A percentile compares a stretch with the other conserved stretches of the same genome.
These are phyloP conservation scores for Zoroaster sp. DNA, from an alignment of 53 echinoderm and acorn worm species.

Conservation along the genomic window DNA sequence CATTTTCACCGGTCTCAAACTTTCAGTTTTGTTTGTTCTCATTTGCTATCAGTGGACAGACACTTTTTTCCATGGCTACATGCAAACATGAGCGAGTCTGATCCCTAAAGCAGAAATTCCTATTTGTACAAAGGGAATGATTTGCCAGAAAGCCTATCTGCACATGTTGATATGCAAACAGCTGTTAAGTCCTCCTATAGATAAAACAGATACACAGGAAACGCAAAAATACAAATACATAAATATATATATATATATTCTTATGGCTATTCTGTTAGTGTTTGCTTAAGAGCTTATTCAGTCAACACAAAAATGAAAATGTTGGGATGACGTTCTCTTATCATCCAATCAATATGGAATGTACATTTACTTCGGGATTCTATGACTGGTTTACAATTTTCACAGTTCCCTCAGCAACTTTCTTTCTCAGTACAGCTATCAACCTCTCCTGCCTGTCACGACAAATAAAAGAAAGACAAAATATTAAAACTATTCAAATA, in stretches of 20 bases:
- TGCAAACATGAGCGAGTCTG: constrained; percentile 6
- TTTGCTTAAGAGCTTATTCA: constrained; percentile 1
- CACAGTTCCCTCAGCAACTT: constrained; percentile 86
- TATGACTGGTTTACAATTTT: constrained; percentile 69
- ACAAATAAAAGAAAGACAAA: background rate
- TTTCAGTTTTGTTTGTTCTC: constrained; percentile 35
- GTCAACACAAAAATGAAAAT: background rate
- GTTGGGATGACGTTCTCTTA: background rate
- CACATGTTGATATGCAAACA: background rate
- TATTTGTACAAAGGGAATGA: constrained; percentile 26
- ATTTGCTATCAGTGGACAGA: constrained; percentile 40
- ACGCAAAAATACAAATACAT: background rate
- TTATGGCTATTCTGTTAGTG: background rate
- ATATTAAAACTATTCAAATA: background rate
- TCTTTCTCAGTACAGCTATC: constrained; percentile 87
- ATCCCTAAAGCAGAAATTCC: background rate
- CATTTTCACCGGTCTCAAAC: background rate
- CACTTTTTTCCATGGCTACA: constrained; percentile 8
- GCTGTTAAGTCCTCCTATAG: background rate
- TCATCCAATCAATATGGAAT: background rate
- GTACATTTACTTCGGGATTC: background rate
- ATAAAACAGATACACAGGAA: background rate
- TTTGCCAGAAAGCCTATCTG: background rate
- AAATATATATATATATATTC: background rate
- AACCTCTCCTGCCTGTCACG: constrained; percentile 80